phyloP scores from a whole-genome alignment of 2,888 invertebrate genomes.

The Nesidiocoris tenuis region DNA sequence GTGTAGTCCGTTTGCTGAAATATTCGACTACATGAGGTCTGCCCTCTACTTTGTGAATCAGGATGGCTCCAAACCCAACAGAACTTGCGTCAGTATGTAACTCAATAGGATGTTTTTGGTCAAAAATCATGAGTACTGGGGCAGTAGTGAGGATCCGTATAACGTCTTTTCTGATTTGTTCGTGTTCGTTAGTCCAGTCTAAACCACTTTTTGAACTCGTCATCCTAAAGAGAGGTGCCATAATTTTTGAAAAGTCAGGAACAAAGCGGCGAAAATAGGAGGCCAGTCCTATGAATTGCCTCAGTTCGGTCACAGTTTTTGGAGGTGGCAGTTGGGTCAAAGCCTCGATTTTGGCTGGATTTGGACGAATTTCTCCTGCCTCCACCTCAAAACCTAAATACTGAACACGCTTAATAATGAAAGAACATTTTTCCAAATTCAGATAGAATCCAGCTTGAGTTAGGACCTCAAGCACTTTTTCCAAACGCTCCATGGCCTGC shows the following conservation, averaged over 20 bases:
- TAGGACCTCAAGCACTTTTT: conserved; percentile 49
- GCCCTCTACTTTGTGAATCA: conserved; percentile 8
- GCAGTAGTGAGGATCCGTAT: neutral
- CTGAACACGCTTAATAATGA: conserved; percentile 14
- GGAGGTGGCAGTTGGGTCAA: conserved; percentile 8
- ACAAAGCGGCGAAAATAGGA: conserved; percentile 15
- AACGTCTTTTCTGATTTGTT: neutral
- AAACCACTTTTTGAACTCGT: neutral
- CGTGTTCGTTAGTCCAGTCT: neutral
- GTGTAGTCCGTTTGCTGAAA: neutral
- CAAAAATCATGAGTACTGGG: conserved; percentile 1
- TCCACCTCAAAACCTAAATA: conserved; percentile 24
- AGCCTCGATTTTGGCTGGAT: conserved; percentile 9
- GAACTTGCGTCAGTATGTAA: too few relatives aligned
- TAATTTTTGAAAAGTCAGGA: conserved; percentile 11
- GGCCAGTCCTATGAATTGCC: conserved; percentile 20
- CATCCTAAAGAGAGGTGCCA: neutral
- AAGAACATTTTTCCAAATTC: conserved; percentile 16
- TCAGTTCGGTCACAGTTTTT: neutral
- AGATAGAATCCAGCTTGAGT: conserved; percentile 37
- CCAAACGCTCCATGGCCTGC: conserved; percentile 50
- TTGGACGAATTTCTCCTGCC: neutral
- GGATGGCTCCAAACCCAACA: conserved; percentile 13
- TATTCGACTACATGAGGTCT: conserved; percentile 7
- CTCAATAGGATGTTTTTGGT: conserved; percentile 6